phyloP scores from a whole-genome alignment of 2,797 vertebrate genomes.

The Meda fulgida region DNA sequence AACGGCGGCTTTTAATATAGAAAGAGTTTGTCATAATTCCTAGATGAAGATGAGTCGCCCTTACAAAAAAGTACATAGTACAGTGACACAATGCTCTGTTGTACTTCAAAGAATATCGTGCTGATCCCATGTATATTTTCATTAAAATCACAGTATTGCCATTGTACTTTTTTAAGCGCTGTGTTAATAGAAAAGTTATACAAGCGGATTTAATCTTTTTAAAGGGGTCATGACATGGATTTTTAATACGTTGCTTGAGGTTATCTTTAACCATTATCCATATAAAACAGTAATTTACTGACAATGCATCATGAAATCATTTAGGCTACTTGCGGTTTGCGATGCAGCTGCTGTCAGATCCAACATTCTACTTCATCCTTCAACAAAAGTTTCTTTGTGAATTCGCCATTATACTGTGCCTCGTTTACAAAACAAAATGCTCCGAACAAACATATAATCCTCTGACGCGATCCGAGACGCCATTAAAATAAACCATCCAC shows the following conservation, averaged over 20 bases:
- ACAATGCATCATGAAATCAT: background rate
- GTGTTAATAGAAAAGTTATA: background rate
- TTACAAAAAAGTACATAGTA: background rate
- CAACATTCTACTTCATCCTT: background rate
- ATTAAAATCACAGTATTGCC: background rate
- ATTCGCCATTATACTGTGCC: background rate
- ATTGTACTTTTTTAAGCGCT: too few relatives aligned
- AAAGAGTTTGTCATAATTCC: background rate
- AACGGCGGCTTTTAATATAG: background rate
- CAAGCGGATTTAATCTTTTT: background rate
- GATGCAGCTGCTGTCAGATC: background rate
- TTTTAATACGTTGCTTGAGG: background rate
- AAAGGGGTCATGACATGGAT: background rate
- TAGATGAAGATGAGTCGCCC: background rate
- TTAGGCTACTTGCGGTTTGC: background rate
- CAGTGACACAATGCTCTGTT: background rate
- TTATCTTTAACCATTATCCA: background rate
- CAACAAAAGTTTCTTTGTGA: background rate
- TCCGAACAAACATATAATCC: background rate
- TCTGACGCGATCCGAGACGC: background rate
- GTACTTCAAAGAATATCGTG: background rate
- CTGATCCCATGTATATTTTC: background rate
- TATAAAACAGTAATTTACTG: too few relatives aligned
- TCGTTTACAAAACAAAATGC: background rate
- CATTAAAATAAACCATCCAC: background rate